Conservation (phyloP, 2,888 invertebrate species). For the Oxytorus armatus region DNA sequence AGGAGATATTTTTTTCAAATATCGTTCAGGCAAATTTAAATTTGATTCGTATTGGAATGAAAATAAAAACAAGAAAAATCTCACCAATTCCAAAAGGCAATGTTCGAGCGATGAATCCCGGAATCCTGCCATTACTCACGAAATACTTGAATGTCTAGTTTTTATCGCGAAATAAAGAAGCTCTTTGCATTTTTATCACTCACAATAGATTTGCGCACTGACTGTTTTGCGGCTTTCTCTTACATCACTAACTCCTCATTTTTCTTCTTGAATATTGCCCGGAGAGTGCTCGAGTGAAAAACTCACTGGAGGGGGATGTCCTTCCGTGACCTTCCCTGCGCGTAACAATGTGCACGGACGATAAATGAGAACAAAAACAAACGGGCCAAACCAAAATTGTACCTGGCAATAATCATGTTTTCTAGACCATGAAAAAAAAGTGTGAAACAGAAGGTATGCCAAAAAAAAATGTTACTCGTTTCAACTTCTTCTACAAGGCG, state of each 20-base stretch:
- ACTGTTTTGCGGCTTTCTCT: slow-evolving; percentile 4
- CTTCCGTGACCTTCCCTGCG: slow-evolving; percentile 5
- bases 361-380: background rate
- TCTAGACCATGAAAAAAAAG: background rate
- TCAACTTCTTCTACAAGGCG: background rate
- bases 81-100: slow-evolving; percentile 57
- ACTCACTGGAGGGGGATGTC: slow-evolving; percentile 5
- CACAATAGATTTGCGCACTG: background rate
- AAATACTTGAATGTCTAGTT: background rate
- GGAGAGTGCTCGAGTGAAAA: background rate
- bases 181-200: background rate
- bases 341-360: background rate
- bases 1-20: background rate
- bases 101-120: slow-evolving; percentile 23
- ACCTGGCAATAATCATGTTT: background rate
- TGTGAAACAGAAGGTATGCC: background rate
- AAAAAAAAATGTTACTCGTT: background rate
- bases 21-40: background rate
- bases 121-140: slow-evolving; percentile 11
- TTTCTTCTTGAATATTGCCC: background rate
- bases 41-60: background rate
- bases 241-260: background rate
- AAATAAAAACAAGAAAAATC: slow-evolving; percentile 23
- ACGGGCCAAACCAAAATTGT: background rate
- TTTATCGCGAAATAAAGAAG: background rate